Base-by-base conservation (phyloP, 2,888 invertebrate genomes). In the Lordiphosa fenestrarum region DNA sequence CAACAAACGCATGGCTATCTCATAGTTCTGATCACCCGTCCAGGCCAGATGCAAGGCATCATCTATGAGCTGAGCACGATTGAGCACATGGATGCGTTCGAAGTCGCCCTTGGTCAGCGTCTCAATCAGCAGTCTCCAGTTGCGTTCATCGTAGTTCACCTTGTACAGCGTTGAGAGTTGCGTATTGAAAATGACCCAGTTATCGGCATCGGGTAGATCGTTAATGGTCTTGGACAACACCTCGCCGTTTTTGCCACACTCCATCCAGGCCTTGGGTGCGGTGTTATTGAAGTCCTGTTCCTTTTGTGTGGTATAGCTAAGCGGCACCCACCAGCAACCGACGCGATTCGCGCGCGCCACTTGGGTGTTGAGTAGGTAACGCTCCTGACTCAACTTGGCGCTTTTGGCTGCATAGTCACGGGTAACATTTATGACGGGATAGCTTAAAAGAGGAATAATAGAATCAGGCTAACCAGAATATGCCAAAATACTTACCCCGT, bases 11-110 rank as follows among this genome's bases (percentile, higher is more conserved):
- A 95, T 91, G 2, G 93, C 92, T 0, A 92, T 91, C 3, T 90
- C 90, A 73, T 95, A 95, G 63, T 92, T 91, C 12, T 94, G 90
- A 53, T 93, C 90, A 35, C 92, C 93, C 19, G 92, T 89, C 91
- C 92, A 92, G 19, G 94, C 94, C 67, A 89, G 46, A 25, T 93
- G 94, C 62, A 94, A 91, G 0, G 94, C 92, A 87, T 98, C 97
- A 49, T 95, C 93, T 44, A 98, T 90, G 13, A 98, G 90, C 84
- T 96, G 95, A 0, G 96, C 96, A 33, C 97, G 90, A 74, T 95
- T 96, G 55, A 94, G 90, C 3, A 91, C 89, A 10, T 94, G 92
- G 41, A 97, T 92, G 13, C 81, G 82, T 1, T 86, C 56, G 66
- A 89, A 92, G 5, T 91, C 90, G 0, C 90, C 88, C 33, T 91